phyloP scores from a whole-genome alignment of 1,140 invertebrate species.

The Pseudomyrmex pallidus region DNA sequence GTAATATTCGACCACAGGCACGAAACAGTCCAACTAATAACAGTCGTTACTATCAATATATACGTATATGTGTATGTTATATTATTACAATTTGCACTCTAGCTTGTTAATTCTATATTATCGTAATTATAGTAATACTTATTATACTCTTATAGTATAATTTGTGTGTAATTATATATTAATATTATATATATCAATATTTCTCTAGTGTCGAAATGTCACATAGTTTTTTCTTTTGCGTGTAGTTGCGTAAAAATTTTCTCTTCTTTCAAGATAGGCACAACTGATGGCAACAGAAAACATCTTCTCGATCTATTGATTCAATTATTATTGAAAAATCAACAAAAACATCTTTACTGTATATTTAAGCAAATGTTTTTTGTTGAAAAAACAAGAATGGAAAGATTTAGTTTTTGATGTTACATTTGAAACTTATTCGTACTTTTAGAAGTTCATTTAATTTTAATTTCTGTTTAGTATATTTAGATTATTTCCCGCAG shows the following conservation, averaged over 20 bases:
- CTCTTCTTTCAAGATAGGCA: conserved; percentile 48
- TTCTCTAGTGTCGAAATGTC: conserved; percentile 52
- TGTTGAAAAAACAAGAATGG: neutral
- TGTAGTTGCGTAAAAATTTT: conserved; percentile 47
- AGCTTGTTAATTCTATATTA: conserved; percentile 48
- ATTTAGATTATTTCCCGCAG: conserved; percentile 28
- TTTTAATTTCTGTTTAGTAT: conserved; percentile 2
- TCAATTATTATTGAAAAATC: neutral
- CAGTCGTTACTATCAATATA: conserved; percentile 66
- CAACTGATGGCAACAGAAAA: conserved; percentile 48
- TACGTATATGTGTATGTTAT: conserved; percentile 52
- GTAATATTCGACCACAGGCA: conserved; percentile 72
- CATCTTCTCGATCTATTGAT: neutral
- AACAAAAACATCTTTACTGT: neutral
- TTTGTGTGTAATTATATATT: conserved; percentile 32
- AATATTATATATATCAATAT: conserved; percentile 37
- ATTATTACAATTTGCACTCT: conserved; percentile 70
- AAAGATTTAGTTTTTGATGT: conserved; percentile 17
- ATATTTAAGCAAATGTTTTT: neutral
- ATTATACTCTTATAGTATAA: conserved; percentile 31
- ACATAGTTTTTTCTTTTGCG: conserved; percentile 3
- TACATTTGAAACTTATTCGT: neutral
- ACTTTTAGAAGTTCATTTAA: too few relatives aligned
- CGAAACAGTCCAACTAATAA: conserved; percentile 74
- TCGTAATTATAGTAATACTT: conserved; percentile 19